A percentile compares a stretch with the other conserved stretches of the same genome.
Evolutionary conservation across 2,797 vertebrate genomes (phyloP).

Genomic region (Gouania willdenowi): DNA sequence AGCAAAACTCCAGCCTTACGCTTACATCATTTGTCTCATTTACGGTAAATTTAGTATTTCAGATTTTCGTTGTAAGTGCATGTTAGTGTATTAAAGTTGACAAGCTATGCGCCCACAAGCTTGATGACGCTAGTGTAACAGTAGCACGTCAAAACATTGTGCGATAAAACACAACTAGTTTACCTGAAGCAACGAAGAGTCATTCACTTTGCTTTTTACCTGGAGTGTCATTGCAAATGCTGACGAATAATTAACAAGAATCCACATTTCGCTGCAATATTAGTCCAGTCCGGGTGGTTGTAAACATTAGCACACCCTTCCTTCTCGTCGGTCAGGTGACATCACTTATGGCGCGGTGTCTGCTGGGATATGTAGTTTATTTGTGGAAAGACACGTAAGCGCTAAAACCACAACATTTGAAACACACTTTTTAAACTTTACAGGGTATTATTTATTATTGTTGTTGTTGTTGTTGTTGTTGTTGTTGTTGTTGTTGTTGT

Average conservation of each 20-base stretch:
- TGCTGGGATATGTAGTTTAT: conserved; percentile 62
- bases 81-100: conserved; percentile 18
- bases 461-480: too few species aligned
- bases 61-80: conserved; percentile 5
- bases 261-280: too few species aligned
- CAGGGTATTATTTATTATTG: too few species aligned
- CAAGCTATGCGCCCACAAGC: conserved; percentile 41
- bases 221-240: neutral
- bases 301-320: conserved; percentile 68
- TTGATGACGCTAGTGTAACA: neutral
- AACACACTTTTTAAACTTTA: too few species aligned
- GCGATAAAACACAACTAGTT: neutral
- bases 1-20: neutral
- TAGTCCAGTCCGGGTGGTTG: conserved; percentile 39
- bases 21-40: neutral
- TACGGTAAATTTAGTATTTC: too few species aligned
- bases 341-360: conserved; percentile 33
- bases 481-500: too few species aligned
- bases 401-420: too few species aligned
- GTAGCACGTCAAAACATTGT: too few species aligned
- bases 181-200: conserved; percentile 31
- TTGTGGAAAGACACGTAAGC: too few species aligned
- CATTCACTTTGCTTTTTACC: conserved; percentile 12
- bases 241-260: conserved; percentile 11
- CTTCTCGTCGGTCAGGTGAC: conserved; percentile 58